Evolutionary conservation across 2,113 vertebrate genomes (phyloP).

Genomic region (Rhinolophus ferrumequinum): DNA sequence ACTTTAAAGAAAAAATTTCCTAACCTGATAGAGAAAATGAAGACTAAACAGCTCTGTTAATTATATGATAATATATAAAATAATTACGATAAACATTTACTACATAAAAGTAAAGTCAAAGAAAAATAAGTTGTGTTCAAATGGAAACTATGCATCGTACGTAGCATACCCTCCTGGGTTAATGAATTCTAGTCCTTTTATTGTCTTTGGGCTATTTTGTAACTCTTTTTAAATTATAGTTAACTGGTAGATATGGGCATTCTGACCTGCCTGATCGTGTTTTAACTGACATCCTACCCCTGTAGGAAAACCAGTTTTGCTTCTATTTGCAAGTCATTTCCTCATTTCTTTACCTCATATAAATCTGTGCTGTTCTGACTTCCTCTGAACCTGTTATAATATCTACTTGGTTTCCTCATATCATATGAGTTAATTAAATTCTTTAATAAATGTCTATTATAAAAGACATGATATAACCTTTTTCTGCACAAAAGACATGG

Average conservation of each 20-base stretch:
- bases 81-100: neutral
- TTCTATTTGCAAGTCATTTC: neutral
- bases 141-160: neutral
- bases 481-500: neutral
- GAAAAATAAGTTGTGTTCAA: neutral
- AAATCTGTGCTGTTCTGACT: neutral
- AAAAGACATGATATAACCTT: neutral
- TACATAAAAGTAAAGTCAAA: neutral
- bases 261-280: neutral
- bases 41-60: neutral
- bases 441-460: neutral
- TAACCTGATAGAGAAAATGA: neutral
- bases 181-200: neutral
- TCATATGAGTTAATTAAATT: neutral
- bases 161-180: neutral
- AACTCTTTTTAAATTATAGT: neutral
- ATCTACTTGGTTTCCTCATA: neutral
- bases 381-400: neutral
- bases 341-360: neutral
- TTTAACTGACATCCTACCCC: neutral
- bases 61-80: neutral
- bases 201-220: neutral
- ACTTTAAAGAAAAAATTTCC: neutral
- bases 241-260: neutral
- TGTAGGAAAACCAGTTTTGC: neutral